Evolutionary conservation across 2,888 invertebrate genomes (phyloP).

Genomic region (Antitype chi): DNA sequence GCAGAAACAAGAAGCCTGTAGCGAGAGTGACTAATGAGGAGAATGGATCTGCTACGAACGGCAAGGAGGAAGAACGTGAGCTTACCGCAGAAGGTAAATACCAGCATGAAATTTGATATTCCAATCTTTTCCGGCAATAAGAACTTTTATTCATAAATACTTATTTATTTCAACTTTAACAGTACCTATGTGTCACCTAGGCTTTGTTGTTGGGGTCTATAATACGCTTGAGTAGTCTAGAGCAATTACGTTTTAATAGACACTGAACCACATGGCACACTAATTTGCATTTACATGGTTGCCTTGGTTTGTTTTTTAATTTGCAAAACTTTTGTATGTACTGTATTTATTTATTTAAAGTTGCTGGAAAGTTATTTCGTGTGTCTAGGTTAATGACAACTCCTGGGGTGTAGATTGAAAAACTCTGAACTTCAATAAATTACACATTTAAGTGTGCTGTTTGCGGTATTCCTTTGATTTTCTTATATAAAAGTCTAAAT

Average conservation of each 20-base stretch:
- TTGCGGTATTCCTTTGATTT: background rate
- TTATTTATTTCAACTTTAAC: background rate
- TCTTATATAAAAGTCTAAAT: background rate
- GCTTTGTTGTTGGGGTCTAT: constrained; percentile 31
- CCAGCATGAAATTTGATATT: constrained; percentile 57
- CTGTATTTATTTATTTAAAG: background rate
- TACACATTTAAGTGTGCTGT: no score
- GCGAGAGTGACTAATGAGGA: constrained; percentile 89
- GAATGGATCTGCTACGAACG: constrained; percentile 89
- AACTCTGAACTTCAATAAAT: background rate
- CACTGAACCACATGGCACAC: constrained; percentile 40
- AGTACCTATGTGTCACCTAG: constrained; percentile 10
- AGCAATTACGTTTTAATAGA: background rate
- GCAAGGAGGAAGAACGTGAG: constrained; percentile 90
- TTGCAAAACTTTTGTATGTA: background rate
- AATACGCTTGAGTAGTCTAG: background rate
- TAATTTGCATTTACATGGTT: constrained; percentile 5
- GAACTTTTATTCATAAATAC: background rate
- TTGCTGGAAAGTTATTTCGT: background rate
- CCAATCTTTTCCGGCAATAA: background rate
- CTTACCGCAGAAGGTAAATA: constrained; percentile 93
- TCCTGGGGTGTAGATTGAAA: background rate
- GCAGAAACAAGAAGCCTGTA: constrained; percentile 91
- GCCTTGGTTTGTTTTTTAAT: background rate
- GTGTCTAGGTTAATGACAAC: constrained; percentile 16